Conservation (phyloP, 1,140 invertebrate genomes). For the Oppia nitens region DNA sequence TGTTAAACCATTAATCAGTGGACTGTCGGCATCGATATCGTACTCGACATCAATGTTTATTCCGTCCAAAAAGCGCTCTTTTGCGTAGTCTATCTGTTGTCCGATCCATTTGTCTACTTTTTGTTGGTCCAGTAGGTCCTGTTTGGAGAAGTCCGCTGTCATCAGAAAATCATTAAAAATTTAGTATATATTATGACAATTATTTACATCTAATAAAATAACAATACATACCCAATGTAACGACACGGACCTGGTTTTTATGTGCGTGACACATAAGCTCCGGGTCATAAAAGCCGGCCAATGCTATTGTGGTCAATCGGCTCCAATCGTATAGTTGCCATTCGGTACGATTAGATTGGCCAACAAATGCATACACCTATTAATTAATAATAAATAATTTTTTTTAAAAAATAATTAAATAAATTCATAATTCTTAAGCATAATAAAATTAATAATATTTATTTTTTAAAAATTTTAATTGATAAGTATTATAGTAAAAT, state of each 20-base stretch:
- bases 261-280: constrained; percentile 29
- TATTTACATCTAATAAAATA: neutral
- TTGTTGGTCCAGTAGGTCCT: constrained; percentile 22
- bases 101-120: constrained; percentile 25
- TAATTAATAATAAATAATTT: no score
- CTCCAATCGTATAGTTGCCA: constrained; percentile 30
- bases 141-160: constrained; percentile 20
- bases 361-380: constrained; percentile 30
- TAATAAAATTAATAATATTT: no score
- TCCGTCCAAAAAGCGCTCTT: constrained; percentile 29
- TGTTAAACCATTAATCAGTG: constrained; percentile 24
- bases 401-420: no score
- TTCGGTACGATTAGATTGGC: constrained; percentile 21
- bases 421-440: no score
- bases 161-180: neutral
- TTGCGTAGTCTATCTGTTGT: constrained; percentile 23
- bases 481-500: no score
- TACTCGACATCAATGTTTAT: constrained; percentile 33
- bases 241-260: constrained; percentile 24
- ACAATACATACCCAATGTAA: constrained; percentile 15
- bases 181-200: neutral
- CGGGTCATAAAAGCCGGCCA: constrained; percentile 26
- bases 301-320: constrained; percentile 29
- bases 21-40: constrained; percentile 23
- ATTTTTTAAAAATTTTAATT: no score